Conservation (phyloP, 2,113 vertebrate genomes). For the Colinus virginianus region DNA sequence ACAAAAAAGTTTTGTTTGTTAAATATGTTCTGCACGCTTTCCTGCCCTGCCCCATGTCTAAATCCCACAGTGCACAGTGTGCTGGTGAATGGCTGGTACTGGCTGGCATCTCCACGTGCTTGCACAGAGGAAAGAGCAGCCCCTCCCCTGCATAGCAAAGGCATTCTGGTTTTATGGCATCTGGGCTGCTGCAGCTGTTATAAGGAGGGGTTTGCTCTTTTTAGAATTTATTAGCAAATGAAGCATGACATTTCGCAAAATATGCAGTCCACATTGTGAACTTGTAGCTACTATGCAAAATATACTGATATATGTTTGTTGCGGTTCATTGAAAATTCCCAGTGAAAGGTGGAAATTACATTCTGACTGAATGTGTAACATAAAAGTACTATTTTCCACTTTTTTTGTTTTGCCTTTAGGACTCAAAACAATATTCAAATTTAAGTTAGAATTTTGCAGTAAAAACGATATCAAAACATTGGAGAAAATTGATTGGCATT, state of each 20-base stretch:
- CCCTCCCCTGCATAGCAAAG: conserved; percentile 34
- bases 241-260: conserved; percentile 20
- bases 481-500: not conserved
- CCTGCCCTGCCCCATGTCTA: not conserved
- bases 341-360: not conserved
- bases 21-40: not conserved
- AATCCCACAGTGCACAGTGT: not conserved
- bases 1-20: not conserved
- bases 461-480: not conserved
- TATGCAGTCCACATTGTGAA: not conserved
- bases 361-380: not conserved
- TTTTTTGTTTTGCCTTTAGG: not conserved
- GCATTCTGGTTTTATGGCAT: conserved; percentile 38
- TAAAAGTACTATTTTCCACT: not conserved
- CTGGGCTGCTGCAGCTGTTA: conserved; percentile 54
- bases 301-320: not conserved
- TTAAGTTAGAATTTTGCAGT: not conserved
- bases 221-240: conserved; percentile 54
- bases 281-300: not conserved
- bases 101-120: not conserved
- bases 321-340: not conserved
- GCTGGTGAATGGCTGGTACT: not conserved
- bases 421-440: not conserved
- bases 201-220: conserved; percentile 48
- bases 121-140: not conserved